phyloP scores from a whole-genome alignment of 2,797 vertebrate genomes.

The Platalea minor region DNA sequence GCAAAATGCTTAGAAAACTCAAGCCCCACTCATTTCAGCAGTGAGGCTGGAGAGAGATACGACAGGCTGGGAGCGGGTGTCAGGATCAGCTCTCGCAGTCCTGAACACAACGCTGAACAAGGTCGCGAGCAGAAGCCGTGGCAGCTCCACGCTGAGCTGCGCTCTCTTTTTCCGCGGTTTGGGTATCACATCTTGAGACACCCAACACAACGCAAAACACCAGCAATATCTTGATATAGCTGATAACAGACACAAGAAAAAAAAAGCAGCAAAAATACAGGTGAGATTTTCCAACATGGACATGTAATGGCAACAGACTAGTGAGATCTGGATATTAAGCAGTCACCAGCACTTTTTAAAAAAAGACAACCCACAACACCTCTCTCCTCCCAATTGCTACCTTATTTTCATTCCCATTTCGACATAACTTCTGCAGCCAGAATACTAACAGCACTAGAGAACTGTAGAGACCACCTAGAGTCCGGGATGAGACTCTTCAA shows the following conservation, averaged over 20 bases:
- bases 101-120: not conserved
- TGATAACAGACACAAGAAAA: not conserved
- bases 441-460: not conserved
- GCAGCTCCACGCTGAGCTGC: not conserved
- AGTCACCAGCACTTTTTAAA: not conserved
- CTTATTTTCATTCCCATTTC: not conserved
- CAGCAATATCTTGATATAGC: not conserved
- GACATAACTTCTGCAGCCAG: not conserved
- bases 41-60: not conserved
- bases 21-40: accelerated
- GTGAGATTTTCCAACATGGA: not conserved
- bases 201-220: not conserved
- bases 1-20: not conserved
- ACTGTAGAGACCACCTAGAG: not conserved
- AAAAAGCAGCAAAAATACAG: not conserved
- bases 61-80: not conserved
- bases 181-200: not conserved
- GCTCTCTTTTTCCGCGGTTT: accelerated
- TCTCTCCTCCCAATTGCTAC: not conserved
- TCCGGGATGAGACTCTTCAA: not conserved
- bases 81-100: not conserved
- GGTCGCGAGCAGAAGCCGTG: accelerated
- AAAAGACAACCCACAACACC: not conserved
- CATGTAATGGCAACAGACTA: not conserved
- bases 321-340: not conserved